Evolutionary conservation across 2,113 vertebrate genomes (phyloP).

Genomic region (Nothobranchius kuhntae): DNA sequence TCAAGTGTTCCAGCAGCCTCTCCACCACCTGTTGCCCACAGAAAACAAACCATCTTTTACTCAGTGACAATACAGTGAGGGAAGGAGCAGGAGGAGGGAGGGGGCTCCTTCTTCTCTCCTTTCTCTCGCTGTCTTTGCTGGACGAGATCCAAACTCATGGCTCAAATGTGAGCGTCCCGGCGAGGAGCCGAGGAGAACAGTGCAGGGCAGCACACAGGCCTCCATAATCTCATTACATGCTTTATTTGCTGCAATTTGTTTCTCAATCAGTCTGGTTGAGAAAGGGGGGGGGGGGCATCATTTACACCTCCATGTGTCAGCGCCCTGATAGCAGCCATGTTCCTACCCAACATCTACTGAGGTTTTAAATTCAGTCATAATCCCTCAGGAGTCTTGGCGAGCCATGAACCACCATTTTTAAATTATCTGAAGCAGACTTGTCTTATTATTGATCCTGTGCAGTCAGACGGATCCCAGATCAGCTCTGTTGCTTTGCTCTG

Average conservation of each 20-base stretch:
- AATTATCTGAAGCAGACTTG: background rate
- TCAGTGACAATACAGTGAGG: constrained; percentile 36
- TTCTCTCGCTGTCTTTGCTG: constrained; percentile 48
- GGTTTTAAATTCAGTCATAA: background rate
- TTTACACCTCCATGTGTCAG: constrained; percentile 83
- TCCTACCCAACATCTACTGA: no score
- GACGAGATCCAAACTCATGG: constrained; percentile 49
- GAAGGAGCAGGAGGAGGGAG: constrained; percentile 4
- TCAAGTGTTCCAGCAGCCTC: constrained; percentile 41
- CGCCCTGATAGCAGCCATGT: constrained; percentile 55
- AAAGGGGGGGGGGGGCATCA: constrained; percentile 80
- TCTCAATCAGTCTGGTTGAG: constrained; percentile 92
- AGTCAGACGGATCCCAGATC: background rate
- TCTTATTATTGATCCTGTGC: background rate
- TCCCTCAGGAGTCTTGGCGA: background rate
- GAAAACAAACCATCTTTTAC: constrained; percentile 50
- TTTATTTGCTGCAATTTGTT: constrained; percentile 99
- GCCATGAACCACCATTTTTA: no score
- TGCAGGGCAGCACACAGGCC: constrained; percentile 71
- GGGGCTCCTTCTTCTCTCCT: constrained; percentile 17
- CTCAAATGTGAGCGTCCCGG: constrained; percentile 71
- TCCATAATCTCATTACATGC: constrained; percentile 99
- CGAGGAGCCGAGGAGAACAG: constrained; percentile 23
- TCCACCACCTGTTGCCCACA: constrained; percentile 3
- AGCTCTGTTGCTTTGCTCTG: background rate